phyloP scores from a whole-genome alignment of 2,113 vertebrate genomes.

The Taxidea taxus region DNA sequence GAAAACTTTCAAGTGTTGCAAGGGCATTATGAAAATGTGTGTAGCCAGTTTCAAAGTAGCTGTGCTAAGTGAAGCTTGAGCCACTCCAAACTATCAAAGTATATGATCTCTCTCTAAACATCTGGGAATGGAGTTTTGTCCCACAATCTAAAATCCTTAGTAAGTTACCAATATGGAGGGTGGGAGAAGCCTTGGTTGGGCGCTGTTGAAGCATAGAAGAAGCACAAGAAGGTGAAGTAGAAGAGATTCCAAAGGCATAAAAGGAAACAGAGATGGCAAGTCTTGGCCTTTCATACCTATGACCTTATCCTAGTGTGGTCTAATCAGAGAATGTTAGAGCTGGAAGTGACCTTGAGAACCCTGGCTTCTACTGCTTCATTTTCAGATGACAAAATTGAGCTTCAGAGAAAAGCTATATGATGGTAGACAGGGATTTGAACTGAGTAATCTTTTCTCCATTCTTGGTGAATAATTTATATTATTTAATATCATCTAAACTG shows the following conservation, averaged over 20 bases:
- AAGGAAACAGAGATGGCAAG: background rate
- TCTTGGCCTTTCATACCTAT: background rate
- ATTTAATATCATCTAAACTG: background rate
- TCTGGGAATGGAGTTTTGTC: background rate
- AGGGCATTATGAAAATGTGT: background rate
- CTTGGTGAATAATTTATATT: background rate
- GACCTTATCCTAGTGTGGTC: background rate
- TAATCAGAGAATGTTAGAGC: background rate
- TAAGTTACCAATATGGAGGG: background rate
- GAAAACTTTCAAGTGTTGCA: background rate
- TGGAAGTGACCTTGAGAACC: background rate
- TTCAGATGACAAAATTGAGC: conserved; percentile 12
- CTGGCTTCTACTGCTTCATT: background rate
- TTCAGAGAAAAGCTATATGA: background rate
- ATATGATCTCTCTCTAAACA: background rate
- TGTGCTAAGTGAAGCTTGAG: background rate
- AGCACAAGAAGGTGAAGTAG: background rate
- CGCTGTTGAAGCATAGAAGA: background rate
- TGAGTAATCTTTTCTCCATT: background rate
- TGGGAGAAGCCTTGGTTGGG: background rate
- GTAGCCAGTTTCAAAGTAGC: background rate
- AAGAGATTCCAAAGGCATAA: background rate
- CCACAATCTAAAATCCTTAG: background rate
- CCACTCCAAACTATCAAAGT: background rate
- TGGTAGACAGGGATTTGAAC: background rate